Percentiles rank a stretch among this genome's conserved stretches.
These are phyloP conservation scores for Tonatia bakeri DNA, from an alignment of 2,113 vertebrate species.

Conservation along the genomic window DNA sequence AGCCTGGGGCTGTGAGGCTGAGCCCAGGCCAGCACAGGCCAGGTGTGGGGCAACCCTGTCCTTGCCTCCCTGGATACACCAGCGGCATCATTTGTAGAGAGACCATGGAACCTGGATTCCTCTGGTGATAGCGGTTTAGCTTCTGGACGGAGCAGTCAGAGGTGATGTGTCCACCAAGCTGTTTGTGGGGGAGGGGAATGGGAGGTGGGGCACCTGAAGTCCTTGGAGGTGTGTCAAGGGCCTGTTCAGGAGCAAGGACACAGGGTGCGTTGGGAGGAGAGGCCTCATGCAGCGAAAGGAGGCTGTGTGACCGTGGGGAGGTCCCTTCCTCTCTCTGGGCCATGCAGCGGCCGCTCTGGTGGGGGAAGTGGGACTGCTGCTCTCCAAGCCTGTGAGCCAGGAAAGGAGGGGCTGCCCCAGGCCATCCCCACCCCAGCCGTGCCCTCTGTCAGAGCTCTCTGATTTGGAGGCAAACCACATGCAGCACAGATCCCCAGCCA, in stretches of 20 bases:
- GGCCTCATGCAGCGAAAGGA: rapidly evolving
- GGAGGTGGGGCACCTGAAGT: not conserved
- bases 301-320: not conserved
- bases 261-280: rapidly evolving
- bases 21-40: not conserved
- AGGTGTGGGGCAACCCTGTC: not conserved
- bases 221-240: not conserved
- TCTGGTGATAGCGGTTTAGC: not conserved
- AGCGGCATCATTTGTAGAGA: not conserved
- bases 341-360: not conserved
- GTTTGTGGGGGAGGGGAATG: not conserved
- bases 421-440: not conserved
- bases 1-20: not conserved
- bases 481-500: rapidly evolving
- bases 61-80: not conserved
- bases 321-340: not conserved
- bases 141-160: slow-evolving; percentile 48
- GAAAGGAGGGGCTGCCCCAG: not conserved
- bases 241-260: not conserved
- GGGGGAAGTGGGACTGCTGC: not conserved
- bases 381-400: not conserved
- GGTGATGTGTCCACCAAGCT: not conserved
- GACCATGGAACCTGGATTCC: not conserved
- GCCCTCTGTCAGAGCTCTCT: not conserved
- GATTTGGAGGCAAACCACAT: not conserved